Base-by-base conservation (phyloP, 2,888 invertebrate genomes). In the Stratiomys singularior region DNA sequence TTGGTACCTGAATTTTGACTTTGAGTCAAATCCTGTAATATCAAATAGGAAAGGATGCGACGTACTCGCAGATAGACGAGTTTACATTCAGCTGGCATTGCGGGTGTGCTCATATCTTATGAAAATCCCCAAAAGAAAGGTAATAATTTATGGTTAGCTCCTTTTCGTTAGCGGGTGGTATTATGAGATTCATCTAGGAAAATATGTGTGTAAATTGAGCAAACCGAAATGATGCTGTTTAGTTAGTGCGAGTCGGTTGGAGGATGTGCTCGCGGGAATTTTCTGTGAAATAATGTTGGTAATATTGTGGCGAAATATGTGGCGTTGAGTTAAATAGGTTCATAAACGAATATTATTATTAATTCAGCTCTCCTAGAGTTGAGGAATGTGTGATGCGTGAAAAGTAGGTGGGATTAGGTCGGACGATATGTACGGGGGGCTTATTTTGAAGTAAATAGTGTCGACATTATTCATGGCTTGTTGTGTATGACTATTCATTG, bases 121-220 rank as follows among this genome's bases (percentile, higher is more conserved):
- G 64, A 30, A 30, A 64, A 64, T 64, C 64, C 64, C 64, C 30
- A 30, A 64, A 64, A 64, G 64, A 64, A 64, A 64, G 64, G 64
- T 23, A 64, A 64, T 64, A 64, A 64, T 64, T 64, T 30, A 64
- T 64, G 64, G 64, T 64, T 64, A 64, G 64, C 64, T 30, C 13
- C 7, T 64, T 64, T 64, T 64, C 64, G 64, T 64, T 64, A 64
- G 64, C 64, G 64, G 64, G n/a, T 30, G 64, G n/a, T 30, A 30
- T 64, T 64, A 64, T 64, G 30, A 64, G 64, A 64, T 64, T 23
- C 64, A 30, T 64, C 64, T 30, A 64, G 11, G 64, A 64, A 30
- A 60, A 25, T 37, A 37, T 37, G 18, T 60, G 58, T 60, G 58
- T 25, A 60, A 60, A 60, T 60, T 23, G 58, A 60, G 25, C 58